Evolutionary conservation across 2,113 vertebrate species (phyloP), one percentile per base, ranked within the genome.

Genomic region (Promerops cafer): DNA sequence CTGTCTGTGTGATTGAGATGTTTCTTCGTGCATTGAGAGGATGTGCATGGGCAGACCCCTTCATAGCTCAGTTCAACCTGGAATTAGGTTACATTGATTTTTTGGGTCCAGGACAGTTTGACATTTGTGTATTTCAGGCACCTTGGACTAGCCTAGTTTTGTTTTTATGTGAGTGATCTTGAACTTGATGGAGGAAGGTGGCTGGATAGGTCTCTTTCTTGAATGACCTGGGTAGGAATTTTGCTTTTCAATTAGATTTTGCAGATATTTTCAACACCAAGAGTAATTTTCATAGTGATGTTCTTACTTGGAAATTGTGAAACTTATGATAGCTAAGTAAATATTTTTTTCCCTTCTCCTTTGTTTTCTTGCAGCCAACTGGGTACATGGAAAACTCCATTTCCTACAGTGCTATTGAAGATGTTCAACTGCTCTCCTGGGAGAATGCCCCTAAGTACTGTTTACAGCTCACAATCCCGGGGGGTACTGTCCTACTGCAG

Each of bases 381-480:
- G 99, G 99, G 93, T 99, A 99, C 98, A 99, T 99, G 99, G 99
- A 99, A 97, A 98, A 98, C 66, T 98, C 98, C 8, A 98, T 99
- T 97, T 99, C 99, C 97, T 99, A 99, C 98, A 99, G 99, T 97
- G 98, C 99, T 93, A 99, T 99, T 85, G 99, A 99, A 96, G 99
- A 99, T 31, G 98, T 99, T 97, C 99, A 99, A 98, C 98, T 99
- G 86, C 98, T 99, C 20, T 99, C 99, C n/a, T 99, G 99, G 99
- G 99, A 99, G 97, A 99, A 99, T 3, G 99, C 99, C 83, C 99
- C 99, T 21, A 99, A 99, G 97, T 99, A 99, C 98, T 99, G 99
- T 97, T 99, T 99, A 98, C 99, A 99, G 98, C 99, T 99, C 94
- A 99, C 99, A 16, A 98, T 99, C 96, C 99, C 99, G 0, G 99